These are phyloP conservation scores for Chymomyza fuscimana DNA, from an alignment of 2,888 invertebrate genomes.

Conservation along the genomic window DNA sequence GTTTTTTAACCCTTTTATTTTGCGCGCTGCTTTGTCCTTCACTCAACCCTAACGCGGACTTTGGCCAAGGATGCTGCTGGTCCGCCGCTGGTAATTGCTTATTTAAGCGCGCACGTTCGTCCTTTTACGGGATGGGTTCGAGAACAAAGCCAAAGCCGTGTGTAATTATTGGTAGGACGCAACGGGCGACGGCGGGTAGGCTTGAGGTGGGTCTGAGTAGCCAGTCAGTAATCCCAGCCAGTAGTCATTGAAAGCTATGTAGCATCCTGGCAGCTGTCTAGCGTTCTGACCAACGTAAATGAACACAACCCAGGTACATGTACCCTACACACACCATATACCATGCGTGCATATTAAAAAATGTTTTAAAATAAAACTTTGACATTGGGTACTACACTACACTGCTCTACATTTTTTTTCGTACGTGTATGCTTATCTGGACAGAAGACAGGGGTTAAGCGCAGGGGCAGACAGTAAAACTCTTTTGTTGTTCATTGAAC, in stretches of 20 bases:
- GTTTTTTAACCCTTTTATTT: slow-evolving; percentile 52
- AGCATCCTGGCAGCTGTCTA: slow-evolving; percentile 55
- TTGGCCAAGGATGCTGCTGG: slow-evolving; percentile 65
- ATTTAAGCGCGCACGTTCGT: slow-evolving; percentile 71
- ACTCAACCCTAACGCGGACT: slow-evolving; percentile 46
- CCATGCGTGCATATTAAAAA: slow-evolving; percentile 69
- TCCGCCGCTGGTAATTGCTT: slow-evolving; percentile 67
- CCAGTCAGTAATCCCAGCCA: slow-evolving; percentile 18
- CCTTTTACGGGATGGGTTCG: slow-evolving; percentile 62
- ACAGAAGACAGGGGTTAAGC: slow-evolving; percentile 52
- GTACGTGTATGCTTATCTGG: slow-evolving; percentile 1
- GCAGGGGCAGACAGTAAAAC: slow-evolving; percentile 19
- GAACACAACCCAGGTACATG: slow-evolving; percentile 51
- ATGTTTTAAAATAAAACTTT: slow-evolving; percentile 49
- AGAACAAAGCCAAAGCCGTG: slow-evolving; percentile 64
- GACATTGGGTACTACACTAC: neutral
- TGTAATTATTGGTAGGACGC: slow-evolving; percentile 66
- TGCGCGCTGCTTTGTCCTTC: slow-evolving; percentile 37
- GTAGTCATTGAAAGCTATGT: neutral
- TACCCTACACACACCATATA: slow-evolving; percentile 17
- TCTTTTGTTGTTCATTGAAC: slow-evolving; percentile 62
- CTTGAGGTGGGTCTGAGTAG: slow-evolving; percentile 24
- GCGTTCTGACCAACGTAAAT: slow-evolving; percentile 51
- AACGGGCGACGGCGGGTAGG: slow-evolving; percentile 27
- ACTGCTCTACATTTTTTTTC: slow-evolving; percentile 27